Base-by-base conservation (phyloP, 2,888 invertebrate genomes). In the Noctua janthe region DNA sequence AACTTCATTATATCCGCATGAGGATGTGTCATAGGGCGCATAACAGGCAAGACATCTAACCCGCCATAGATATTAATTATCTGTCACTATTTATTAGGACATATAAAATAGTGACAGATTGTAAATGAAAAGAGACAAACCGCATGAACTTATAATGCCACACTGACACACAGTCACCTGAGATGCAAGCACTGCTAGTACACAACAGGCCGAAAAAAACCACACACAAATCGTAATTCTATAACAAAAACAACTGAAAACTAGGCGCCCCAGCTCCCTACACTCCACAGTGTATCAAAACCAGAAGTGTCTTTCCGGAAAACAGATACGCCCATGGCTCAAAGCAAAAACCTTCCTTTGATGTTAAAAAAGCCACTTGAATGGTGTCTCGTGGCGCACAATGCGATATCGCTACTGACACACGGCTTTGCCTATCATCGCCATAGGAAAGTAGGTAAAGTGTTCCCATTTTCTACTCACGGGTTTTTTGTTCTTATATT, bases 311-410 rank as follows among this genome's bases (percentile, higher is more conserved):
- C 78, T 85, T 78, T 62, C 83, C 71, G 81, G 71, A 75, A 83
- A 84, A 85, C 82, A 90, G 86, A 87, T 88, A 83, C 80, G 81
- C 81, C 79, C 76, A 72, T 54, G 51, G 87, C 91, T 92, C 92
- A 93, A 92, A 93, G 94, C 89, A 87, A 90, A 91, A 90, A 89
- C 90, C 89, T 84, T 87, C 89, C 94, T 95, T 95, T 95, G 94
- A 95, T 93, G 94, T 94, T 92, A 91, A 92, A 93, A 93, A 93
- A 93, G 94, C 93, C 94, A 93, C 94, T 95, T 94, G 93, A 92
- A 94, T 92, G 87, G 90, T 88, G 91, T 91, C 91, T 90, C 91
- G 90, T 90, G 81, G 85, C 85, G 82, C 89, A 94, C 92, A 94
- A 93, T 92, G 91, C 85, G 88, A 88, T 85, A 84, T 87, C 80